phyloP scores from a whole-genome alignment of 2,797 vertebrate genomes.

The Neosilurus hyrtlii region DNA sequence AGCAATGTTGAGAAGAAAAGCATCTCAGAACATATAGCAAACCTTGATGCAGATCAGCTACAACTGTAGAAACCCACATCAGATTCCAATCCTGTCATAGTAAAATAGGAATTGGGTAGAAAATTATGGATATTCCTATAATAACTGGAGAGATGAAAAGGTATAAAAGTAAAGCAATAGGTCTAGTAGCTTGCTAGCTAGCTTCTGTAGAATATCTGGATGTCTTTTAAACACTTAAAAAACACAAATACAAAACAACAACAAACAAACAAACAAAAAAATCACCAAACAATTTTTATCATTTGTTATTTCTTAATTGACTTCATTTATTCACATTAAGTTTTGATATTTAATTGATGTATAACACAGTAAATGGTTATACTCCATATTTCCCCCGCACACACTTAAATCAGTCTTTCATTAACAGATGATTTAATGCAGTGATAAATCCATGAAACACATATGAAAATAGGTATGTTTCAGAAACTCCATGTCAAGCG shows the following conservation, averaged over 20 bases:
- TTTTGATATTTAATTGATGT: constrained; percentile 6
- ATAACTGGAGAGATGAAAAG: neutral
- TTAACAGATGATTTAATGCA: constrained; percentile 41
- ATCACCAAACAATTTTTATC: neutral
- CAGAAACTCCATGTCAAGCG: constrained; percentile 14
- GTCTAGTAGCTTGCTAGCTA: too few species aligned
- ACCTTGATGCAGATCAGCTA: neutral
- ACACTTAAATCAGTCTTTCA: constrained; percentile 24
- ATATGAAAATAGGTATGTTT: constrained; percentile 34
- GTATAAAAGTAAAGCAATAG: neutral
- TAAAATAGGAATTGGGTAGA: neutral
- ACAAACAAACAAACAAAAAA: neutral
- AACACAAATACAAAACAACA: neutral
- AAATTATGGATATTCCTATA: too few species aligned
- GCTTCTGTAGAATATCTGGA: too few species aligned
- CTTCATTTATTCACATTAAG: neutral
- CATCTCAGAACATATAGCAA: neutral
- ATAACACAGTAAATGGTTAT: constrained; percentile 12
- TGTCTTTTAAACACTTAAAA: neutral
- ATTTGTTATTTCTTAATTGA: neutral
- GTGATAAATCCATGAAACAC: constrained; percentile 29
- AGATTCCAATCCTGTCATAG: neutral
- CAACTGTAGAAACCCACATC: neutral
- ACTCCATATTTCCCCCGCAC: neutral
- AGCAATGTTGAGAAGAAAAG: neutral